phyloP scores from a whole-genome alignment of 2,888 invertebrate species.

The Phyllotreta striolata region DNA sequence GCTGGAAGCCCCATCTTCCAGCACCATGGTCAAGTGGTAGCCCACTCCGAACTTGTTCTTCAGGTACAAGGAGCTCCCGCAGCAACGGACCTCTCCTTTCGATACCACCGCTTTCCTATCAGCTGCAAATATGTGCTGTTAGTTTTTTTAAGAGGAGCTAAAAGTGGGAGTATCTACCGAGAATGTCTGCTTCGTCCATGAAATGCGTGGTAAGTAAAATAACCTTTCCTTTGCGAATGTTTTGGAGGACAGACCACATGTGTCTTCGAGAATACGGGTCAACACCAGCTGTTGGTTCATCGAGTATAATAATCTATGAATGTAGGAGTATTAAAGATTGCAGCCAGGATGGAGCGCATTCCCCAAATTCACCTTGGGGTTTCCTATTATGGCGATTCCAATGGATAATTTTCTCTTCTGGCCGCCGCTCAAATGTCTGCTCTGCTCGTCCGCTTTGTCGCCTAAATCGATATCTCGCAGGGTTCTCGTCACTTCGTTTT shows the following conservation, averaged over 20 bases:
- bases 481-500: conserved; percentile 72
- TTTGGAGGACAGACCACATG: conserved; percentile 83
- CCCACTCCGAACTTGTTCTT: conserved; percentile 90
- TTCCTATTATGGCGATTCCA: conserved; percentile 86
- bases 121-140: conserved; percentile 60
- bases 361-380: conserved; percentile 80
- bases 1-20: conserved; percentile 68
- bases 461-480: conserved; percentile 76
- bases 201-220: conserved; percentile 85
- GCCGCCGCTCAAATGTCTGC: conserved; percentile 83
- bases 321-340: conserved; percentile 5
- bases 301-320: conserved; percentile 79
- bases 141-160: background rate
- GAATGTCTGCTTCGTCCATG: conserved; percentile 89
- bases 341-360: too few species aligned
- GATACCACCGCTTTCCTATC: conserved; percentile 88
- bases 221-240: conserved; percentile 76
- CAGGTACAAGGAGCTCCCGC: conserved; percentile 84
- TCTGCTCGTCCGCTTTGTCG: conserved; percentile 74
- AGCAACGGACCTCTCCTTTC: conserved; percentile 80
- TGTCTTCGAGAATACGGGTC: conserved; percentile 85
- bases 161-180: conserved; percentile 56
- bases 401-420: conserved; percentile 87
- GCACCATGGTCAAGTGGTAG: conserved; percentile 81
- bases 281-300: conserved; percentile 88